Base-by-base conservation (phyloP, 2,888 invertebrate species). In the Papilio gigon region DNA sequence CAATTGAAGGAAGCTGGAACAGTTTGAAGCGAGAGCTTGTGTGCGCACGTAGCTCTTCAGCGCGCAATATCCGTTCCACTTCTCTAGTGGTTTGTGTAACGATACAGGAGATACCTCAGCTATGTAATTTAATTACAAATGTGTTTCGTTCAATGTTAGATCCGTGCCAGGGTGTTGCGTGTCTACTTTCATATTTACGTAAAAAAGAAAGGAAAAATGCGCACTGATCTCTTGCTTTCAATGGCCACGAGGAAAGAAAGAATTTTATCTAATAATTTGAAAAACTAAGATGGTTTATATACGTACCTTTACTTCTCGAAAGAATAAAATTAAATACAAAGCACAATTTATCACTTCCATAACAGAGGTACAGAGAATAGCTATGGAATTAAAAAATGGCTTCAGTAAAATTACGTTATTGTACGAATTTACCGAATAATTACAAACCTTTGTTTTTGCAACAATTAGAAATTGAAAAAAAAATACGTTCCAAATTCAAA, bases 21-120 rank as follows among this genome's bases (percentile, higher is more conserved):
- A 44, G 65, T 65, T 70, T 70, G 77, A 50, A 65, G 53, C 77
- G 80, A 80, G 80, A 78, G 82, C 76, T 78, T 88, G 83, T 89
- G 84, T 88, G 85, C 87, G 84, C 87, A 86, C 85, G 85, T 79
- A 85, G 85, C 87, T 84, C 88, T 88, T 83, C 83, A 84, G 84
- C 78, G 77, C 80, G 87, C 86, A 90, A 90, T 90, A 90, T 90
- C 90, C 90, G 90, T 83, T 83, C 85, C 81, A 83, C 84, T 84
- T 87, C 86, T 88, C 87, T 87, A 84, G 87, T 85, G 67, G 71
- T 67, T 71, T 67, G 50, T 70, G 61, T 53, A 85, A 86, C 86
- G 83, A 84, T 83, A 83, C 85, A 80, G 72, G 78, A 77, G 80
- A 82, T 85, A 87, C 86, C 86, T 87, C 83, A 81, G 77, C 80